Evolutionary conservation across 2,888 invertebrate genomes (phyloP).

Genomic region (Drosophila longiperda): DNA sequence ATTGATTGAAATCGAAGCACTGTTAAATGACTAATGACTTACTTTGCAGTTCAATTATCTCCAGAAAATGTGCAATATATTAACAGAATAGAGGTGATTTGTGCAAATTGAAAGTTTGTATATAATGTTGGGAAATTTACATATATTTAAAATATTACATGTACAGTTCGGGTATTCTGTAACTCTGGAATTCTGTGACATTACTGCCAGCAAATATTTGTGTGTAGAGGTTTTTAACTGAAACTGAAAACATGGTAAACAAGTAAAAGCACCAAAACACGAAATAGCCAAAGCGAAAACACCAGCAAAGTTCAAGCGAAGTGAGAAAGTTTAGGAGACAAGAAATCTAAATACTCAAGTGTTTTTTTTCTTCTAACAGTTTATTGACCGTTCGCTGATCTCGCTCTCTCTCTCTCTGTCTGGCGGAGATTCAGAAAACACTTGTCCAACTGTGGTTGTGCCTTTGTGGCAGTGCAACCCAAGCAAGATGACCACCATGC

Average conservation of each 20-base stretch:
- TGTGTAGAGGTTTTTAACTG: slow-evolving; percentile 3
- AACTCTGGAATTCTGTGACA: not conserved
- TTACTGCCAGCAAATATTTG: not conserved
- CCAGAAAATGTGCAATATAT: slow-evolving; percentile 28
- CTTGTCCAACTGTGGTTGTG: slow-evolving; percentile 11
- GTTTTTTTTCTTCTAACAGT: slow-evolving; percentile 50
- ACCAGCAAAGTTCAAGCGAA: slow-evolving; percentile 36
- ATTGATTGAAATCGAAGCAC: slow-evolving; percentile 26
- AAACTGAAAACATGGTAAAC: slow-evolving; percentile 13
- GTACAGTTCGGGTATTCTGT: not conserved
- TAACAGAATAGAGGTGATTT: slow-evolving; percentile 8
- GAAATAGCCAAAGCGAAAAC: slow-evolving; percentile 40
- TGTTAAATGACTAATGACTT: slow-evolving; percentile 13
- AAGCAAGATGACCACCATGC: slow-evolving; percentile 84
- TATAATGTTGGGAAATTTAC: not conserved
- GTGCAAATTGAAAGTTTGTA: not conserved
- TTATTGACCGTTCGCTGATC: slow-evolving; percentile 38
- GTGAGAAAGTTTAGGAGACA: slow-evolving; percentile 19
- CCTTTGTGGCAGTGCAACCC: slow-evolving; percentile 21
- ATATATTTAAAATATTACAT: not conserved
- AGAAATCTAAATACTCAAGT: slow-evolving; percentile 33
- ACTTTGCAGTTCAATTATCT: slow-evolving; percentile 9
- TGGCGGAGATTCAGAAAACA: slow-evolving; percentile 37
- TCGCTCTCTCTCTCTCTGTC: slow-evolving; percentile 39
- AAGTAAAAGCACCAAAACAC: slow-evolving; percentile 39